Evolutionary conservation across 1,140 invertebrate species (phyloP).

Genomic region (Oreohelix idahoensis): DNA sequence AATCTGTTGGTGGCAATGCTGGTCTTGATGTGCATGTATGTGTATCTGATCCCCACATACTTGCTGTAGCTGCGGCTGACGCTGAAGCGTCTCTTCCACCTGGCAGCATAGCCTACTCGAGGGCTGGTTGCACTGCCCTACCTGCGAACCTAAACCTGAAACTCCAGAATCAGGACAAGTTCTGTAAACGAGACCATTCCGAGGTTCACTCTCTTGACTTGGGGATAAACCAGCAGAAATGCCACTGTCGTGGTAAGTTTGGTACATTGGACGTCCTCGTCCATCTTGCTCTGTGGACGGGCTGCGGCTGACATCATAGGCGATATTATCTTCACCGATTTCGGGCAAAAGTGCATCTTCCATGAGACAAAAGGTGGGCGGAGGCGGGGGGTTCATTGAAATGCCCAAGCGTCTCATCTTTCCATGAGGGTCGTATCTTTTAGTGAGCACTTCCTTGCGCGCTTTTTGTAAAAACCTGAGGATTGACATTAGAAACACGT

Average conservation of each 20-base stretch:
- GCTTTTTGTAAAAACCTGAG: constrained; percentile 34
- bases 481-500: neutral
- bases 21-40: neutral
- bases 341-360: neutral
- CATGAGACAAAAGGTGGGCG: constrained; percentile 41
- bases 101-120: neutral
- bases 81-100: neutral
- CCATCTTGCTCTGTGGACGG: constrained; percentile 44
- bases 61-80: neutral
- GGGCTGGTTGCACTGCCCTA: neutral
- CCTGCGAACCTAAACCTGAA: neutral
- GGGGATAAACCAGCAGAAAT: constrained; percentile 53
- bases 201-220: constrained; percentile 26
- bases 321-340: constrained; percentile 47
- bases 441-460: constrained; percentile 54
- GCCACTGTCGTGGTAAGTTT: constrained; percentile 59
- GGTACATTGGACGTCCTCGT: constrained; percentile 39
- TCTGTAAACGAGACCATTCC: constrained; percentile 5
- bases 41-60: neutral
- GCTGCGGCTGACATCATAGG: constrained; percentile 54
- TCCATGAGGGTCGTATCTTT: constrained; percentile 59
- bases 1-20: neutral
- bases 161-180: constrained; percentile 26
- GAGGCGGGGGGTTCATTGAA: constrained; percentile 46
- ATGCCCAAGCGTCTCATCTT: constrained; percentile 45